phyloP scores from a whole-genome alignment of 2,888 invertebrate species.

The Eurois occulta region DNA sequence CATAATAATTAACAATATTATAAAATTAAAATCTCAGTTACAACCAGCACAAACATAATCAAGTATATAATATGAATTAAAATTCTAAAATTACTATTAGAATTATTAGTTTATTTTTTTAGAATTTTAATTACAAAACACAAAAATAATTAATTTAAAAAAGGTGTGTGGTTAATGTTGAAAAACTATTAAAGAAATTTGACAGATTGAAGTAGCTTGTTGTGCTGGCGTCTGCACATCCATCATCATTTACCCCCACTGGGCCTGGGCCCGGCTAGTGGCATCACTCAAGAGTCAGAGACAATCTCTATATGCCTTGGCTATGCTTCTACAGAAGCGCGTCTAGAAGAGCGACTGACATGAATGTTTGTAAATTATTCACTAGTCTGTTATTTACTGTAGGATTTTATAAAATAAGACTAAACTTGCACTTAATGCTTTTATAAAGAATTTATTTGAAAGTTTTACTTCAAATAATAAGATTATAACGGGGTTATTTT shows the following conservation, averaged over 20 bases:
- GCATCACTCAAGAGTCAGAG: background rate
- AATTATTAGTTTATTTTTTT: no score
- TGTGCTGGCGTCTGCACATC: background rate
- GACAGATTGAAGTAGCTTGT: no score
- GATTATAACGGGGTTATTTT: background rate
- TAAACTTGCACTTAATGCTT: constrained; percentile 30
- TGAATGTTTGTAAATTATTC: constrained; percentile 47
- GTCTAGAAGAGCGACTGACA: constrained; percentile 8
- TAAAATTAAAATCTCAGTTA: no score
- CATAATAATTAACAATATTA: no score
- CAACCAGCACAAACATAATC: no score
- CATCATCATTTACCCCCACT: background rate
- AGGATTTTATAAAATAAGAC: constrained; percentile 41
- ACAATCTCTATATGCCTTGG: background rate
- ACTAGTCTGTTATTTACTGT: constrained; percentile 54
- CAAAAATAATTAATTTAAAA: no score
- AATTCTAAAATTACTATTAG: no score
- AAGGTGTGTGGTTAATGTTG: no score
- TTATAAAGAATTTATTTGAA: constrained; percentile 26
- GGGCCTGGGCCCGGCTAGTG: no score
- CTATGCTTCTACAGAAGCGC: background rate
- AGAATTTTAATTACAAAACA: no score
- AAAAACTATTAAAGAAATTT: no score
- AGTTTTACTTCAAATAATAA: background rate
- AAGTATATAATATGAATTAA: no score